Conservation (phyloP, 1,140 invertebrate genomes). For the Rhagoletis zephyria region DNA sequence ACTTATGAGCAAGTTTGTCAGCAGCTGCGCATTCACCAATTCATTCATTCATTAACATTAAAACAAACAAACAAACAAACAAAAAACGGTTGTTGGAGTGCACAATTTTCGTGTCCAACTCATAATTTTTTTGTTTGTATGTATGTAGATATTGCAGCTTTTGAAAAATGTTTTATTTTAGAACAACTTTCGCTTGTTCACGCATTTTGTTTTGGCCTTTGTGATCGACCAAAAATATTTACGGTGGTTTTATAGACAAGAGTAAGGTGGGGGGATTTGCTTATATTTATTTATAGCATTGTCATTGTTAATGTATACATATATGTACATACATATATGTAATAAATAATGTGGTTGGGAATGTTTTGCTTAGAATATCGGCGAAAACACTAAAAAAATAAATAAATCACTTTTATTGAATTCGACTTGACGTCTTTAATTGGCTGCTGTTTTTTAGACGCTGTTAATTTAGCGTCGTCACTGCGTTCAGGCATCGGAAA, state of each 20-base stretch:
- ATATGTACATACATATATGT: background rate
- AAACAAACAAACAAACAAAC: background rate
- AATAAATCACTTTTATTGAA: slow-evolving; percentile 5
- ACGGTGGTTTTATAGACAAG: no score
- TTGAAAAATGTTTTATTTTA: background rate
- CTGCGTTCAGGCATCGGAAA: background rate
- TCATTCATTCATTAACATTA: background rate
- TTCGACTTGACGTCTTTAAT: slow-evolving; percentile 18
- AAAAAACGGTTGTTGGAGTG: no score
- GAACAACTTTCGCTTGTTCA: background rate
- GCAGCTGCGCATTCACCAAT: background rate
- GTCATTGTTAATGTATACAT: background rate
- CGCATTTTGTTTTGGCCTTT: background rate
- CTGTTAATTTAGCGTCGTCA: background rate
- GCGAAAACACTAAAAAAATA: background rate
- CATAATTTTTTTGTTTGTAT: no score
- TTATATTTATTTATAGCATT: background rate
- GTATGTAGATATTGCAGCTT: no score
- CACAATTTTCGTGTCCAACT: no score
- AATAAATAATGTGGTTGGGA: background rate
- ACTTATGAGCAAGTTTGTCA: background rate
- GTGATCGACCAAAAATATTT: no score
- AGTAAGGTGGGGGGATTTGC: background rate
- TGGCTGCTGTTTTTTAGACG: background rate
- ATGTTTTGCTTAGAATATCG: background rate